phyloP scores from a whole-genome alignment of 2,797 vertebrate genomes.

The Rhabdophis nuchalis region DNA sequence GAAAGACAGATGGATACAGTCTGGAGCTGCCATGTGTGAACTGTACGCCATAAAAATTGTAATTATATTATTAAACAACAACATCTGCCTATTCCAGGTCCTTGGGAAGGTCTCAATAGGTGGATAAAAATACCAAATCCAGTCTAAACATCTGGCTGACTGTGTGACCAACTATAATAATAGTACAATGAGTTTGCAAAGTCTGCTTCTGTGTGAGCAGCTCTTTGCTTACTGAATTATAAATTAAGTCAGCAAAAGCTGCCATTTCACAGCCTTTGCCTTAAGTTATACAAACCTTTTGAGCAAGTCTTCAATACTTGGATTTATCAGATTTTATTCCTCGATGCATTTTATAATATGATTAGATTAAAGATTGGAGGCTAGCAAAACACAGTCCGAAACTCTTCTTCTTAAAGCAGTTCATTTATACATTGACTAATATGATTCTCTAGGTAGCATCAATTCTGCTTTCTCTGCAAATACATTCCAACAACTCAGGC shows the following conservation, averaged over 20 bases:
- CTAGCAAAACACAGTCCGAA: slow-evolving; percentile 59
- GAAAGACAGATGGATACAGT: slow-evolving; percentile 10
- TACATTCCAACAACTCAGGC: slow-evolving; percentile 77
- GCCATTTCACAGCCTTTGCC: slow-evolving; percentile 33
- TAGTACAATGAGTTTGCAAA: slow-evolving; percentile 25
- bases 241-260: slow-evolving; percentile 2
- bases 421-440: slow-evolving; percentile 60
- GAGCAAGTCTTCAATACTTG: slow-evolving; percentile 67
- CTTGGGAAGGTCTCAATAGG: background rate
- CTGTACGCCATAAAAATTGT: background rate
- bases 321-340: slow-evolving; percentile 66
- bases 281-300: slow-evolving; percentile 34
- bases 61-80: background rate
- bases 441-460: slow-evolving; percentile 62
- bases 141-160: background rate
- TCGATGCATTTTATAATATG: slow-evolving; percentile 60
- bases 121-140: background rate
- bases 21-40: background rate
- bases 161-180: background rate
- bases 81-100: background rate
- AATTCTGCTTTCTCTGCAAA: slow-evolving; percentile 80
- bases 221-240: background rate
- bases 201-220: slow-evolving; percentile 15
- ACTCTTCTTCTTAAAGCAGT: slow-evolving; percentile 48
- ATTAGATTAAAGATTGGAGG: slow-evolving; percentile 64